A percentile compares a stretch with the other conserved stretches of the same genome.
These are phyloP conservation scores for Yponomeuta malinellus DNA, from an alignment of 2,888 invertebrate species.

Conservation along the genomic window DNA sequence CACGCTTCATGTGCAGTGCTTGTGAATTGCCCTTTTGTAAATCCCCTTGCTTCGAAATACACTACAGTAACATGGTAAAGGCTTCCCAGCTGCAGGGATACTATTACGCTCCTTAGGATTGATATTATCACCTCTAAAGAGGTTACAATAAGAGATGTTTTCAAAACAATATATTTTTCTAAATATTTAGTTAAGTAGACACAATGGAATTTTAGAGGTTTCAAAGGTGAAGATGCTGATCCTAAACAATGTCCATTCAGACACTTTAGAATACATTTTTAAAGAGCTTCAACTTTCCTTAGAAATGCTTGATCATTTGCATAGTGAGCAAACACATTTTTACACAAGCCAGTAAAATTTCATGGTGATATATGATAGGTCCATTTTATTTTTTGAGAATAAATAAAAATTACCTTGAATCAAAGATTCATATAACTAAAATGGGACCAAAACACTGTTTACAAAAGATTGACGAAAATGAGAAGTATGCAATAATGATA, in stretches of 20 bases:
- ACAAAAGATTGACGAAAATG: conserved; percentile 28
- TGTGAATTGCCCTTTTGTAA: conserved; percentile 71
- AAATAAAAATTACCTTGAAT: conserved; percentile 23
- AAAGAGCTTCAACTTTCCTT: too few species aligned
- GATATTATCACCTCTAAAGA: conserved; percentile 10
- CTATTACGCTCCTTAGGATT: conserved; percentile 59
- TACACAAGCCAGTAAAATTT: too few species aligned
- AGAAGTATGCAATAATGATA: conserved; percentile 4
- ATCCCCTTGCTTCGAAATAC: conserved; percentile 68
- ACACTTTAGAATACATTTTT: too few species aligned
- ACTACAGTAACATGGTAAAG: conserved; percentile 65
- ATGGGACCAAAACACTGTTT: conserved; percentile 22
- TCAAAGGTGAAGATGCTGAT: too few species aligned
- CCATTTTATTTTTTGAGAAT: neutral
- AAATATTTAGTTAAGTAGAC: neutral
- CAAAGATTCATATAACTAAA: conserved; percentile 36
- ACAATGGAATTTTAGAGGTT: too few species aligned
- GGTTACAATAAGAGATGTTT: conserved; percentile 2
- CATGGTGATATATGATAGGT: neutral
- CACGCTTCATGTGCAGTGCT: conserved; percentile 68
- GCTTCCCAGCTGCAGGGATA: conserved; percentile 62
- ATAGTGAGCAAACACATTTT: too few species aligned
- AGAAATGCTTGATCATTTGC: too few species aligned
- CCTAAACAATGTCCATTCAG: too few species aligned
- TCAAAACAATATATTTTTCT: conserved; percentile 19